Evolutionary conservation across 2,888 invertebrate species (phyloP), one percentile per base, ranked within the genome.

Genomic region (Dasysyrphus albostriatus): DNA sequence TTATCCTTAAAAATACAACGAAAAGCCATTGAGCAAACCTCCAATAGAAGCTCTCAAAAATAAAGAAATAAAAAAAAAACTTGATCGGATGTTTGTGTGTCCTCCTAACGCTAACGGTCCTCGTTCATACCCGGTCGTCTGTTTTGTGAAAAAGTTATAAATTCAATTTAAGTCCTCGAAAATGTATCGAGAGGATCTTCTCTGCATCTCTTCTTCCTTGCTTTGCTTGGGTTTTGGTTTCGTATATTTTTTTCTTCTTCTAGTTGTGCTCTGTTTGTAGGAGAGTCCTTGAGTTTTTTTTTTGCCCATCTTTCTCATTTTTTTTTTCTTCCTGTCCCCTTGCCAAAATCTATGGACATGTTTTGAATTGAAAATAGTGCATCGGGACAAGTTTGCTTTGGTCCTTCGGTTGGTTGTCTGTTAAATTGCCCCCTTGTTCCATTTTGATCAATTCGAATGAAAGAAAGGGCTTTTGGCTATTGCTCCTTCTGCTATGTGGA

Each of bases 111-210:
- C 69, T 54, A 69, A 54, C 54, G 54, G 69, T 69, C 24, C 4
- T 69, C 39, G 69, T 39, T 39, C 37, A 19, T 24, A 59, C 39
- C 61, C 24, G 61, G 54, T 69, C 83, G 83, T 87, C 82, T 87
- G 78, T 78, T 87, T 87, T 87, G 67, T 54, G 69, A 77, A 83
- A 88, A 88, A 88, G 88, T 88, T 88, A 81, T 83, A 88, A 89
- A 89, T 89, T 89, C 88, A 89, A 88, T 89, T 88, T 88, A 83
- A 88, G 88, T 88, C 88, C 89, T 63, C 79, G 89, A 85, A 83
- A 88, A 85, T 88, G 88, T 87, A 87, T 87, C 72, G 87, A 87
- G 72, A 85, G 87, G 65, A 85, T 81, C 85, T 76, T 76, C 74
- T 74, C 72, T 32, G 79, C 56, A 63, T 69, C 29, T 51, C 51